Conservation (phyloP, 2,113 vertebrate species). For the Hiodon alosoides region DNA sequence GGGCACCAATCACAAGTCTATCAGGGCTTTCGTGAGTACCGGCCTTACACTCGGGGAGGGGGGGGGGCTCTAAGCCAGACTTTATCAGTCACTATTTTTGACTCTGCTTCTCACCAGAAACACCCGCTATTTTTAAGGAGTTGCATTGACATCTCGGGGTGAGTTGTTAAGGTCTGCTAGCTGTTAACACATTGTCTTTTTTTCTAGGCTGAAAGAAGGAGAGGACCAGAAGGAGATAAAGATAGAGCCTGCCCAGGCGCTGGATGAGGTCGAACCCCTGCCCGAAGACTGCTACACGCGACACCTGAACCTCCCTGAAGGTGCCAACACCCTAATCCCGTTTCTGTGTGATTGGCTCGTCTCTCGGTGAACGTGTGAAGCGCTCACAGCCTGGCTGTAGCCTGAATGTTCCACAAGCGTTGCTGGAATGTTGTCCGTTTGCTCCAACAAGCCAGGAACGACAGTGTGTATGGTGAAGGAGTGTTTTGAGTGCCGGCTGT, state of each 20-base stretch:
- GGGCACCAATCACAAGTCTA: conserved; percentile 83
- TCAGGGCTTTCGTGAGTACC: conserved; percentile 89
- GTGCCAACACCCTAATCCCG: conserved; percentile 44
- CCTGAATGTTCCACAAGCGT: neutral
- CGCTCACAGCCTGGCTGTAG: no score
- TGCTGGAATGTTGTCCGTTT: no score
- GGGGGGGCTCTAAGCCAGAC: no score
- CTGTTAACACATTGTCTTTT: neutral
- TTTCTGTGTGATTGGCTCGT: neutral
- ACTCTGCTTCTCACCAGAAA: no score
- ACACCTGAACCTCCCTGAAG: conserved; percentile 87
- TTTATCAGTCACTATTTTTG: no score
- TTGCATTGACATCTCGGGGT: neutral
- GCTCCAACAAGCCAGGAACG: neutral
- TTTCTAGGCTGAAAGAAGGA: conserved; percentile 83
- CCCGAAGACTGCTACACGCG: conserved; percentile 93
- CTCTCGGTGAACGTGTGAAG: no score
- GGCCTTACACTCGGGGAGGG: no score
- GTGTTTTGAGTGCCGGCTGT: neutral
- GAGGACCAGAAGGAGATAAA: conserved; percentile 95
- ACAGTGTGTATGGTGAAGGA: neutral
- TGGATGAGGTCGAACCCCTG: conserved; percentile 92
- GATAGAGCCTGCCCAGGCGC: conserved; percentile 86
- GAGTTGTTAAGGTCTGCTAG: neutral
- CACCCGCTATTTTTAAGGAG: neutral